Evolutionary conservation across 2,888 invertebrate species (phyloP), one percentile per base, ranked within the genome.

Genomic region (Eupithecia centaureata): DNA sequence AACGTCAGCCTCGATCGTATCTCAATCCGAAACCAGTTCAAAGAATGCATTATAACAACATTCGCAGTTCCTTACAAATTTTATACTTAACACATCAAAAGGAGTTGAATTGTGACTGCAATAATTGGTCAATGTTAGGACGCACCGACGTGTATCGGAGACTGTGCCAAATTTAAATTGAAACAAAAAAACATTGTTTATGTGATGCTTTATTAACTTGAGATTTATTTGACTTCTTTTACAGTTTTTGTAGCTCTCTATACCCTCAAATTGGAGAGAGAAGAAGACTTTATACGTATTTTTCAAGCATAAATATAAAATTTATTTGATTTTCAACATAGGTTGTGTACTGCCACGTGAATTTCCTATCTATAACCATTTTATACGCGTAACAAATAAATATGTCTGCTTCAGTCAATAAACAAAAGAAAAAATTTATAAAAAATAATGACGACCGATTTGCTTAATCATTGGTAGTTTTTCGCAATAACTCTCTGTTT

Each of bases 101-200:
- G 72, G 72, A 77, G 75, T 73, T 79, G 76, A 80, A 75, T 79
- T 78, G 80, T 79, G 74, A 81, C 76, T 82, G 84, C 84, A 86
- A 81, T 84, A 83, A 83, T 85, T 84, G 82, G 84, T 79, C 79
- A 83, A 81, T 81, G 77, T 82, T 78, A 82, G 81, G 80, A 82
- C 77, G 79, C 79, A 83, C 76, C 82, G 80, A 78, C 77, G 82
- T 83, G 76, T 80, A 78, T 68, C 72, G 75, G 73, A 73, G 74
- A 74, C 85, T 81, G 81, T 86, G 90, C 88, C 89, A 90, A 90
- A 87, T 82, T 82, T 77, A 83, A 89, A 86, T 82, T n/a, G n/a
- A n/a, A n/a, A 82, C 76, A 82, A 82, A 78, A 82, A 66, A 81
- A 82, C 84, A 87, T 85, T 86, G 86, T 89, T 86, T 86, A 86